Evolutionary conservation across 2,113 vertebrate genomes (phyloP).

Genomic region (Potamarius usumacintae): DNA sequence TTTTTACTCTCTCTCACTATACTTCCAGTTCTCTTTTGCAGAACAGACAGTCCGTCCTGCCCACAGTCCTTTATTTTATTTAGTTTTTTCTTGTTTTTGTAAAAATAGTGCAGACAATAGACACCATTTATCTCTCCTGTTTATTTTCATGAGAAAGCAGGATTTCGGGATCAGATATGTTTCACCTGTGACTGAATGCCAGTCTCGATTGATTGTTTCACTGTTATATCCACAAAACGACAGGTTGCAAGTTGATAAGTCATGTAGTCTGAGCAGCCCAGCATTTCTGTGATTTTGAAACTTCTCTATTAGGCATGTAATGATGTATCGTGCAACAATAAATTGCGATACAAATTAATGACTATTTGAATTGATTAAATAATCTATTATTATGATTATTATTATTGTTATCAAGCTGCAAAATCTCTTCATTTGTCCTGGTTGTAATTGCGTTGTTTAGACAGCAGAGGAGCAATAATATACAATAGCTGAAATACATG

Average conservation of each 20-base stretch:
- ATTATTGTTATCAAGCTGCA: too few species aligned
- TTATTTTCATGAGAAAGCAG: neutral
- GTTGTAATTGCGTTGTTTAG: too few species aligned
- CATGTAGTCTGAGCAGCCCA: neutral
- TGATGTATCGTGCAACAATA: too few species aligned
- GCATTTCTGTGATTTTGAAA: neutral
- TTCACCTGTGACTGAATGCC: neutral
- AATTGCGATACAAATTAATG: too few species aligned
- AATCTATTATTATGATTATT: too few species aligned
- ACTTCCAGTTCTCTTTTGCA: neutral
- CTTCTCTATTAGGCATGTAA: too few species aligned
- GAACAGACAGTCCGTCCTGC: neutral
- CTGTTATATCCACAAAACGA: neutral
- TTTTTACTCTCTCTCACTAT: neutral
- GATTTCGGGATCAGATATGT: neutral
- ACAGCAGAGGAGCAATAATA: too few species aligned
- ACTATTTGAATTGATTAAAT: too few species aligned
- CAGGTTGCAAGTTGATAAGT: neutral
- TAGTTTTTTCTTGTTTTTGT: neutral
- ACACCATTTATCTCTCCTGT: too few species aligned
- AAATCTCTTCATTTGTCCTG: too few species aligned
- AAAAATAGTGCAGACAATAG: neutral
- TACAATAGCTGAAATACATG: too few species aligned
- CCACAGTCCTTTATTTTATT: neutral
- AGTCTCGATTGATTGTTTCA: neutral